Conservation (phyloP, 2,888 invertebrate species). For the Azorinus chamasolen region DNA sequence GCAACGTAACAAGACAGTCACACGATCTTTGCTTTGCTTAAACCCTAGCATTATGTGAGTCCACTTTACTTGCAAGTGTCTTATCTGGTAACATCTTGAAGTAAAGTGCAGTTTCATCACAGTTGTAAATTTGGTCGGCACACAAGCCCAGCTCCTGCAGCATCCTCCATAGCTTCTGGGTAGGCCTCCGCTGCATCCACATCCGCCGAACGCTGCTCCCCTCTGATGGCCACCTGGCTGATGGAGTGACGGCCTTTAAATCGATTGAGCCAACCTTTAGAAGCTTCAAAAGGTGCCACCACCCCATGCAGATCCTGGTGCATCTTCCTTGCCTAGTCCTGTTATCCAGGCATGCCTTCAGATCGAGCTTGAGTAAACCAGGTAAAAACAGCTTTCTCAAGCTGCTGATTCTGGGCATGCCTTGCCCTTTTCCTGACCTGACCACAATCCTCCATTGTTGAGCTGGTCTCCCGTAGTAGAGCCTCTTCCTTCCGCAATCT, state of each 20-base stretch:
- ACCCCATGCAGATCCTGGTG: background rate
- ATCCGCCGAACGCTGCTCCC: conserved; percentile 19
- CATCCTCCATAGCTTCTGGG: background rate
- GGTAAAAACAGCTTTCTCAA: conserved; percentile 1
- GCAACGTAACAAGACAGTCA: too few relatives aligned
- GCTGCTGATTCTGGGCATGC: too few relatives aligned
- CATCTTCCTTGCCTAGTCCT: background rate
- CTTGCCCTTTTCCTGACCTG: conserved; percentile 1
- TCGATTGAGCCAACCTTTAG: conserved; percentile 20
- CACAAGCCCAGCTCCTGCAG: background rate
- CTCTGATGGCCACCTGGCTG: background rate
- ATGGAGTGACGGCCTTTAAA: too few relatives aligned
- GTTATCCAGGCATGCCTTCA: background rate
- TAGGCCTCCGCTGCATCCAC: conserved; percentile 7
- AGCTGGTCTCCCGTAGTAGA: too few relatives aligned
- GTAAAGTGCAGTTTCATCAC: conserved; percentile 45
- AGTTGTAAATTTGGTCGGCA: too few relatives aligned
- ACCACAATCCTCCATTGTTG: background rate
- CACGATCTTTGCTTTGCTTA: too few relatives aligned
- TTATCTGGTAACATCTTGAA: conserved; percentile 59
- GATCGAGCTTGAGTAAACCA: background rate
- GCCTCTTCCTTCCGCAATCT: background rate
- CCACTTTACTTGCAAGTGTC: too few relatives aligned
- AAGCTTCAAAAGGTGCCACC: background rate
- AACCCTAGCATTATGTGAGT: conserved; percentile 3